Percentiles rank a stretch among this genome's conserved stretches.
Conservation (phyloP, 2,888 invertebrate species). For the Periphyllus acericola region DNA sequence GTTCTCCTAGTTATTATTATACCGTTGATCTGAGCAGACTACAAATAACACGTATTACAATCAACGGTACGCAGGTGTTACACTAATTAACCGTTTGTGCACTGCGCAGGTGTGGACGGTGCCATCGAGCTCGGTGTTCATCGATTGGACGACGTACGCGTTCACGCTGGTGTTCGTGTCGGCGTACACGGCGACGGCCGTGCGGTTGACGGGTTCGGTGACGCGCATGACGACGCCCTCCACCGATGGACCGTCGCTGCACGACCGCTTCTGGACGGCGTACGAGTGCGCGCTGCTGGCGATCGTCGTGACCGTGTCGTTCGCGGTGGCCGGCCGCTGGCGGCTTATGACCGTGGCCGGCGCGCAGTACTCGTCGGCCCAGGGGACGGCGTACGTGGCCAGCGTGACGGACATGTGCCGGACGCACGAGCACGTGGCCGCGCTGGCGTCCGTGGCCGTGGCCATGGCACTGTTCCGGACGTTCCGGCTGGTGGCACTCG, state of each 20-base stretch:
- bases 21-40: no score
- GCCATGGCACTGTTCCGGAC: constrained; percentile 24
- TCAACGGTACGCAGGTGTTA: no score
- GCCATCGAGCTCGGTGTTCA: constrained; percentile 20
- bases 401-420: constrained; percentile 23
- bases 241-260: background rate
- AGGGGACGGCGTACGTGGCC: background rate
- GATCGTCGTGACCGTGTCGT: background rate
- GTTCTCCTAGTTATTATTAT: no score
- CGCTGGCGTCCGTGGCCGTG: constrained; percentile 3
- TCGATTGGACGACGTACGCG: constrained; percentile 4
- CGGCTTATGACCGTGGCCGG: background rate
- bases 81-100: no score
- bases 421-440: constrained; percentile 18
- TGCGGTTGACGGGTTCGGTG: background rate
- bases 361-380: background rate
- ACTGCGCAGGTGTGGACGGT: constrained; percentile 22
- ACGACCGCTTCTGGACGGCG: background rate
- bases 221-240: no score
- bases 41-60: no score
- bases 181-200: background rate
- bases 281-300: constrained; percentile 19
- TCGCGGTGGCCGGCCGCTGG: constrained; percentile 27
- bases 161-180: constrained; percentile 27
- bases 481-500: background rate